A percentile compares a stretch with the other conserved stretches of the same genome.
Evolutionary conservation across 2,113 vertebrate species (phyloP).

Genomic region (Pelusios castaneus): DNA sequence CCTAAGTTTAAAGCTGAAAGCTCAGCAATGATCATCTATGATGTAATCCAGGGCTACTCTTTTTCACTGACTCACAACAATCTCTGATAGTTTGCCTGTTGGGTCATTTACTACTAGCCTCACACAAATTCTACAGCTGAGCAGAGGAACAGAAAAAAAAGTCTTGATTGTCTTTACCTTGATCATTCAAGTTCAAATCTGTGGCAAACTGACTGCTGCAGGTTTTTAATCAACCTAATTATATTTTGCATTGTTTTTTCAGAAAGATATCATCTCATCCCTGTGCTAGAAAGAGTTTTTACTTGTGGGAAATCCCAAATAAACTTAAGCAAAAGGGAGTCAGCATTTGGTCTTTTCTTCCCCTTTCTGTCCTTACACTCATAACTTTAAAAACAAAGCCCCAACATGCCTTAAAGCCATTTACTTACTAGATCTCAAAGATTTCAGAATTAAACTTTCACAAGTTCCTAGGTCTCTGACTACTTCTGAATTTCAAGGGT

Average conservation of each 20-base stretch:
- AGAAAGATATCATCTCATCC: background rate
- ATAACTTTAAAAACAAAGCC: background rate
- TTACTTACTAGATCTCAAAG: background rate
- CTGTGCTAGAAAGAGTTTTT: background rate
- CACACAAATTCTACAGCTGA: background rate
- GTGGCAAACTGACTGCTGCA: background rate
- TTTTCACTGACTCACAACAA: background rate
- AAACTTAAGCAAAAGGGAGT: background rate
- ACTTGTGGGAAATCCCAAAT: background rate
- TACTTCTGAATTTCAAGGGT: slow-evolving; percentile 6
- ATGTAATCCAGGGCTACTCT: background rate
- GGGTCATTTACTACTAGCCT: background rate
- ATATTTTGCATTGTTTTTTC: background rate
- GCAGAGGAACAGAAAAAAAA: background rate
- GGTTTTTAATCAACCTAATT: background rate
- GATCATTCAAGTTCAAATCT: background rate
- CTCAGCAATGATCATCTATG: background rate
- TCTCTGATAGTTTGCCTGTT: background rate
- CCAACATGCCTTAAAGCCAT: background rate
- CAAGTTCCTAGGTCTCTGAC: slow-evolving; percentile 22
- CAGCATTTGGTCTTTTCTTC: background rate
- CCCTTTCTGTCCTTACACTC: background rate
- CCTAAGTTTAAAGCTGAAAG: background rate
- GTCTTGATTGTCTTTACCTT: background rate
- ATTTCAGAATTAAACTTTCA: slow-evolving; percentile 49